Evolutionary conservation across 2,113 vertebrate species (phyloP).

Genomic region (Pygathrix nemaeus): DNA sequence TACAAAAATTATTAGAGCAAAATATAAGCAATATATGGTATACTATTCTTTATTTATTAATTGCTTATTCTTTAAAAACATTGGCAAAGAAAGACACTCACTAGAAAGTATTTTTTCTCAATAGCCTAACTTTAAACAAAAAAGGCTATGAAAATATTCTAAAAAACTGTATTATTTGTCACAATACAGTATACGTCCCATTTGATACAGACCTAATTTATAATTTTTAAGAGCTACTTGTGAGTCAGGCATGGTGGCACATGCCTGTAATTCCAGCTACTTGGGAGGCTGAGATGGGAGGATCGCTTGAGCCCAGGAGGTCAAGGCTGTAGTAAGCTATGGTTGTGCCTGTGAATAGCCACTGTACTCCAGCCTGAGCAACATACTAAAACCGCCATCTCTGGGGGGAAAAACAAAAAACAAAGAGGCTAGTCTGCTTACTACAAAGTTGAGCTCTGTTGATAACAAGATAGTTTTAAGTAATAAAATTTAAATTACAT

Average conservation of each 20-base stretch:
- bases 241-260: background rate
- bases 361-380: background rate
- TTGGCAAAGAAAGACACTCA: background rate
- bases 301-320: background rate
- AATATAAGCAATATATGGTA: background rate
- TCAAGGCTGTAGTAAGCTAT: background rate
- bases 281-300: background rate
- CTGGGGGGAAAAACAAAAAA: accelerated
- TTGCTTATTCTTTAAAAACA: conserved; percentile 12
- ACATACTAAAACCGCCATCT: background rate
- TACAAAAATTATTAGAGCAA: conserved; percentile 30
- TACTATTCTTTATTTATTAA: background rate
- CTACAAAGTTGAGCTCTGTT: background rate
- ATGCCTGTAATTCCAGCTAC: background rate
- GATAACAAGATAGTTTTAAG: background rate
- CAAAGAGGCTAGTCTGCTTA: background rate
- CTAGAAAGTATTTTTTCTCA: conserved; percentile 4
- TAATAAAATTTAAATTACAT: background rate
- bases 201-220: background rate
- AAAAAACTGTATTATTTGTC: background rate
- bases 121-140: background rate
- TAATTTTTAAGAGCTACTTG: background rate
- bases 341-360: background rate
- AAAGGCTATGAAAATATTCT: background rate
- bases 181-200: background rate